Percentiles rank a stretch among this genome's conserved stretches.
Conservation (phyloP, 1,140 invertebrate genomes). For the Cyphomyrmex costatus region DNA sequence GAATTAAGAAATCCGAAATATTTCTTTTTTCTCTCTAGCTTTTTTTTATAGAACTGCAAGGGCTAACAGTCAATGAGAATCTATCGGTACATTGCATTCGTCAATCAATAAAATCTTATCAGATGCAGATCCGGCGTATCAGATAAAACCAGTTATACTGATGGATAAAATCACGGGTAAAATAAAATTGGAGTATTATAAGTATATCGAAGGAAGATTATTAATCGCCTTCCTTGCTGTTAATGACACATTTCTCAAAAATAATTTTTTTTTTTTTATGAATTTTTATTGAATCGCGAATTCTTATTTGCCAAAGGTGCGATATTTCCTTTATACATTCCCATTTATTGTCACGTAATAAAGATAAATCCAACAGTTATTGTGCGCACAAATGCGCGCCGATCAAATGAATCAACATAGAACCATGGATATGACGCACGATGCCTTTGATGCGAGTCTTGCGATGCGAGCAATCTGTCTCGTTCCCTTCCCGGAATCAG, state of each 20-base stretch:
- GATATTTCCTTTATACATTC: background rate
- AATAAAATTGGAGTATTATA: background rate
- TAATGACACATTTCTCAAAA: background rate
- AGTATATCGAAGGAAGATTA: background rate
- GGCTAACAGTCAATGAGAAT: background rate
- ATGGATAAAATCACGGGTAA: background rate
- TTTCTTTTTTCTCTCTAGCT: background rate
- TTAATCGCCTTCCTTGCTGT: background rate
- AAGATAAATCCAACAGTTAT: conserved; percentile 42
- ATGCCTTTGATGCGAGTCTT: conserved; percentile 26
- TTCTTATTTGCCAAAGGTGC: conserved; percentile 20
- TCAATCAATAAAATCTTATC: conserved; percentile 68
- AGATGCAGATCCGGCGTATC: conserved; percentile 31
- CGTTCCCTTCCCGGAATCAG: conserved; percentile 41
- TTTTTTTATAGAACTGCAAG: conserved; percentile 20
- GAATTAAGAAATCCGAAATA: conserved; percentile 53
- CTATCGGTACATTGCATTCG: conserved; percentile 48
- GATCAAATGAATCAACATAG: conserved; percentile 52
- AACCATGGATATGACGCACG: conserved; percentile 42
- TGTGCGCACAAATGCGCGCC: conserved; percentile 15
- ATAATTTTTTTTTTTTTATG: background rate
- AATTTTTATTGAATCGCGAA: background rate
- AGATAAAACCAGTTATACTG: conserved; percentile 11
- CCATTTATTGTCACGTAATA: conserved; percentile 43
- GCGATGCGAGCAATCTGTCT: conserved; percentile 39